Evolutionary conservation across 2,113 vertebrate species (phyloP).

Genomic region (Pandion haliaetus): DNA sequence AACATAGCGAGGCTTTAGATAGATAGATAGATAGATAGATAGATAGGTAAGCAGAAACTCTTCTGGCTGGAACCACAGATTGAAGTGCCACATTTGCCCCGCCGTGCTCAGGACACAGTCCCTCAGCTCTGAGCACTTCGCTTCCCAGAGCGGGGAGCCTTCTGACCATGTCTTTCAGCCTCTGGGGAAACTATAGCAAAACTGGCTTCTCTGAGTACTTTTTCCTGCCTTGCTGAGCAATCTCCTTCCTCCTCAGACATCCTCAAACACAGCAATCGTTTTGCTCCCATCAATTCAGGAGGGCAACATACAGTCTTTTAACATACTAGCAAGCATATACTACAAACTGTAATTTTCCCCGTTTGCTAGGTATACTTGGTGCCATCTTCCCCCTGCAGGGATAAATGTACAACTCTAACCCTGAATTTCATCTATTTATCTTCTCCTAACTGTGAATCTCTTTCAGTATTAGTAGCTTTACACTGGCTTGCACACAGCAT

Average conservation of each 20-base stretch:
- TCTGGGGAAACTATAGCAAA: background rate
- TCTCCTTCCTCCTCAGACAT: background rate
- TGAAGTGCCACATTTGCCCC: accelerated
- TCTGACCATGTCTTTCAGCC: background rate
- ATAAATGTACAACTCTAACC: background rate
- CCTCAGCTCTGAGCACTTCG: background rate
- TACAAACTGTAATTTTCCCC: background rate
- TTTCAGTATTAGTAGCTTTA: background rate
- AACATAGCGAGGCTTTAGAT: background rate
- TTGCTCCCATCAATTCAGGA: background rate
- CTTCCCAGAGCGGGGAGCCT: background rate
- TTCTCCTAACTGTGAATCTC: background rate
- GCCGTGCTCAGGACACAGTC: background rate
- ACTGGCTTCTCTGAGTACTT: background rate
- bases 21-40: no score
- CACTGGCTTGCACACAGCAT: background rate
- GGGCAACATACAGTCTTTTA: background rate
- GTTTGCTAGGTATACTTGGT: background rate
- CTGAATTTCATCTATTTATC: background rate
- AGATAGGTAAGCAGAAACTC: no score
- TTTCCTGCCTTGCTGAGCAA: background rate
- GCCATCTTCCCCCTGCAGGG: background rate
- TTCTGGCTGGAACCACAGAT: background rate
- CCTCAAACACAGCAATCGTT: background rate
- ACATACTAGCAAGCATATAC: background rate